phyloP scores from a whole-genome alignment of 1,140 invertebrate species.

The Drosophila ficusphila region DNA sequence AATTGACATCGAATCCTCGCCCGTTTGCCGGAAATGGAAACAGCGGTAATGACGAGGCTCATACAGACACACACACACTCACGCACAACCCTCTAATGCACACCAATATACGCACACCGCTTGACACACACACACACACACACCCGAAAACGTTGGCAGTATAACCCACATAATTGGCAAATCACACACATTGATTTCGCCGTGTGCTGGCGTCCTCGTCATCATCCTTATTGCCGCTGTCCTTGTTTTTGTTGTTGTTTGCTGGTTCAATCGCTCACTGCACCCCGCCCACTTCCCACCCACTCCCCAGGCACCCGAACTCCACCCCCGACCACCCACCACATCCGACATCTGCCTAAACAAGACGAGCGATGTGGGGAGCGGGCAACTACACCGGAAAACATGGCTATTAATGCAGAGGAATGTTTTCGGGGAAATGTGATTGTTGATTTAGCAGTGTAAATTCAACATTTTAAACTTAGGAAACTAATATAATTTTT shows the following conservation, averaged over 20 bases:
- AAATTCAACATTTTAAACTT: not conserved
- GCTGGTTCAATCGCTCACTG: conserved; percentile 74
- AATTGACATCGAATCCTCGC: conserved; percentile 70
- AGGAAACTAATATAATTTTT: no score
- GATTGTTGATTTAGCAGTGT: not conserved
- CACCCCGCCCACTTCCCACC: conserved; percentile 1
- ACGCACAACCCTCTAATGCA: conserved; percentile 1
- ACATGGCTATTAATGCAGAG: not conserved
- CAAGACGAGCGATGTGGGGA: conserved; percentile 16
- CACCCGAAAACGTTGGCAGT: conserved; percentile 31
- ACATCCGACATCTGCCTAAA: conserved; percentile 76
- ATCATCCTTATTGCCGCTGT: conserved; percentile 40
- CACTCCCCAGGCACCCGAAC: not conserved
- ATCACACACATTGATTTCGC: conserved; percentile 79
- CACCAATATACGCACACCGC: not conserved
- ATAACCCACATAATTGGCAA: conserved; percentile 79
- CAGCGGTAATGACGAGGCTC: conserved; percentile 74
- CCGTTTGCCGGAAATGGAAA: conserved; percentile 80
- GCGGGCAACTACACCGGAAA: not conserved
- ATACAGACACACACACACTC: conserved; percentile 18
- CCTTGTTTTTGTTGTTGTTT: conserved; percentile 33
- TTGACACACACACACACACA: conserved; percentile 12
- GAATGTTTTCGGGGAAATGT: not conserved
- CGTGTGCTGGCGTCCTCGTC: conserved; percentile 61
- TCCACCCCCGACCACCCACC: conserved; percentile 26